These are phyloP conservation scores for Peromyscus californicus DNA, from an alignment of 2,113 vertebrate genomes.

Conservation along the genomic window DNA sequence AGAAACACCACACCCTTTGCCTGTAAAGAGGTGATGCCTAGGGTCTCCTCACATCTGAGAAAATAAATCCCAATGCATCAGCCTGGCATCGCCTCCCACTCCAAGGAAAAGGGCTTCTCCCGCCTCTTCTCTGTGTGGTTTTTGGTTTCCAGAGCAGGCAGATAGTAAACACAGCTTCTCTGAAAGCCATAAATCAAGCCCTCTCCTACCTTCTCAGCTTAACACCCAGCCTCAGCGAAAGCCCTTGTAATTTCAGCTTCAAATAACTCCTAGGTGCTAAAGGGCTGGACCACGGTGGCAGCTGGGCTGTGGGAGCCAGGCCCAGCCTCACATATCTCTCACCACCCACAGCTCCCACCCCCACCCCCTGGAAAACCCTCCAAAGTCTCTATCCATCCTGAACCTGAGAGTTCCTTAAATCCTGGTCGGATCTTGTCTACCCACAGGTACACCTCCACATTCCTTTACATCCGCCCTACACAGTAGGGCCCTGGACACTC, in stretches of 20 bases:
- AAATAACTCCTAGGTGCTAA: slow-evolving; percentile 87
- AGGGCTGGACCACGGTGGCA: slow-evolving; percentile 79
- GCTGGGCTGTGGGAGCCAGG: slow-evolving; percentile 45
- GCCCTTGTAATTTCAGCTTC: slow-evolving; percentile 88
- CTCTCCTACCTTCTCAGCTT: slow-evolving; percentile 88
- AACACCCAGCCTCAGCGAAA: slow-evolving; percentile 86
- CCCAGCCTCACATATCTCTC: not conserved
- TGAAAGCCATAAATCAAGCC: slow-evolving; percentile 93
- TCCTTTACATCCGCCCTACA: not conserved
- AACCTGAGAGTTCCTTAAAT: not conserved
- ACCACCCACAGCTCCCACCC: not conserved
- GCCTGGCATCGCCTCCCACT: slow-evolving; percentile 47
- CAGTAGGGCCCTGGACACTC: not conserved
- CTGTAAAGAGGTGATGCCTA: slow-evolving; percentile 36
- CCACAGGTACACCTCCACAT: not conserved
- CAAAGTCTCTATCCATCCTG: not conserved
- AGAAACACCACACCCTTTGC: not conserved
- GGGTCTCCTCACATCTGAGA: slow-evolving; percentile 69
- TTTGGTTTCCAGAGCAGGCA: slow-evolving; percentile 83
- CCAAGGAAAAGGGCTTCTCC: slow-evolving; percentile 62
- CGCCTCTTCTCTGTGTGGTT: slow-evolving; percentile 75
- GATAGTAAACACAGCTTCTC: slow-evolving; percentile 92
- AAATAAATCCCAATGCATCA: slow-evolving; percentile 62
- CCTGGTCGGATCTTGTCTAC: not conserved
- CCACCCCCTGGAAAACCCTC: not conserved